Base-by-base conservation (phyloP, 2,888 invertebrate species). In the Dinocampus coccinellae region DNA sequence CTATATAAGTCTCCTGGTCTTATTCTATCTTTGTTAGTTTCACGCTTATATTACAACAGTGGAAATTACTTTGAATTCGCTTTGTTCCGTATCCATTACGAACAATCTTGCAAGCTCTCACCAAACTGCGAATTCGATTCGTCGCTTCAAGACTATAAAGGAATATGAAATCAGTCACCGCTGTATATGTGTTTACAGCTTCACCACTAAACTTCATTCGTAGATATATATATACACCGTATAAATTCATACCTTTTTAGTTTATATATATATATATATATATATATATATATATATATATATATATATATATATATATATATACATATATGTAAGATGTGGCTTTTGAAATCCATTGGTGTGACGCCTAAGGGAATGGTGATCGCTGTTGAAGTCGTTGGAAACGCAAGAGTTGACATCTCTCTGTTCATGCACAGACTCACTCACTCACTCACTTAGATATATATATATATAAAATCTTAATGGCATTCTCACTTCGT, bases 41-140 rank as follows among this genome's bases (percentile, higher is more conserved):
- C 16, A 4, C 29, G n/a, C 13, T 61, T 3, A 16, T 16, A 47
- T 67, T 63, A 64, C 60, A 53, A 55, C 68, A 57, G 33, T 58
- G 34, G 57, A 75, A 76, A 76, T 77, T 75, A 72, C 73, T 77
- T 75, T 74, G 73, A 74, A 77, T 73, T 72, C 73, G 72, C 74
- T 76, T 75, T 72, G 74, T 76, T 75, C 70, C 68, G 61, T 70
- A 76, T 70, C 74, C 74, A 74, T 74, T 73, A 72, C 67, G 34
- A 55, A 42, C 64, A 69, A 73, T 52, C 69, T 63, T 69, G 70
- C 60, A 55, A 73, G 70, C 60, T 60, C 39, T 69, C 47, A 55
- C 68, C 42, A 29, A 65, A 55, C 68, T 60, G 65, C 47, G 71
- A 74, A 74, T 74, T 67, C 62, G 68, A 72, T 74, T 72, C 62